Conservation (phyloP, 2,888 invertebrate species). For the Palloptera scutellata region DNA sequence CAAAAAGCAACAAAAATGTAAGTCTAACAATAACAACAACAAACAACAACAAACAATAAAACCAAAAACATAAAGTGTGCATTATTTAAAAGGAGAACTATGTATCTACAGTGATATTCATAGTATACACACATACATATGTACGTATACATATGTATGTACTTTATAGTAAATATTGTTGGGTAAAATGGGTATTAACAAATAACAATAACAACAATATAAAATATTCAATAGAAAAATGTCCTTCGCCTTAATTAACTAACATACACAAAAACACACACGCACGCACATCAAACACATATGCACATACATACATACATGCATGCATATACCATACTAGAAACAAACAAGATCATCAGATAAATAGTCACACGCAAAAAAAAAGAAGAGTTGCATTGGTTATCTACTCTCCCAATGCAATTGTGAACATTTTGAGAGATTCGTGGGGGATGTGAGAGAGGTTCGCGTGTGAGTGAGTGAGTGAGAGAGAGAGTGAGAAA, state of each 20-base stretch:
- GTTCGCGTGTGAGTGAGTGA: too few relatives aligned
- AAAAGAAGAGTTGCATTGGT: too few relatives aligned
- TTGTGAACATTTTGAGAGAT: too few relatives aligned
- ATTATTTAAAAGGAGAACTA: constrained; percentile 27
- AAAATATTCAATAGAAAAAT: constrained; percentile 38
- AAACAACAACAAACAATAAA: constrained; percentile 35
- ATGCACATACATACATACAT: constrained; percentile 24
- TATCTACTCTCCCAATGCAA: too few relatives aligned
- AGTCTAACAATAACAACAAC: constrained; percentile 25
- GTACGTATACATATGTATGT: background rate
- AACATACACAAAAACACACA: constrained; percentile 46
- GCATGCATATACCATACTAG: too few relatives aligned
- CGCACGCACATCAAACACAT: constrained; percentile 21
- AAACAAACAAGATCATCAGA: background rate
- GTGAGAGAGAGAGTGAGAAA: background rate
- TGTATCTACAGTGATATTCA: background rate
- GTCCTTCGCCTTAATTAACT: constrained; percentile 56
- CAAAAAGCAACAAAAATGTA: constrained; percentile 47
- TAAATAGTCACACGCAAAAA: too few relatives aligned
- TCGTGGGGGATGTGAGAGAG: too few relatives aligned
- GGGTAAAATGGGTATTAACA: background rate
- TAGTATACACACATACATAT: background rate
- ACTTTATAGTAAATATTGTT: background rate
- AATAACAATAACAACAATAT: background rate
- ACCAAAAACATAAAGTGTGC: constrained; percentile 47